Conservation (phyloP, 2,113 vertebrate genomes). For the Anhinga rufa region DNA sequence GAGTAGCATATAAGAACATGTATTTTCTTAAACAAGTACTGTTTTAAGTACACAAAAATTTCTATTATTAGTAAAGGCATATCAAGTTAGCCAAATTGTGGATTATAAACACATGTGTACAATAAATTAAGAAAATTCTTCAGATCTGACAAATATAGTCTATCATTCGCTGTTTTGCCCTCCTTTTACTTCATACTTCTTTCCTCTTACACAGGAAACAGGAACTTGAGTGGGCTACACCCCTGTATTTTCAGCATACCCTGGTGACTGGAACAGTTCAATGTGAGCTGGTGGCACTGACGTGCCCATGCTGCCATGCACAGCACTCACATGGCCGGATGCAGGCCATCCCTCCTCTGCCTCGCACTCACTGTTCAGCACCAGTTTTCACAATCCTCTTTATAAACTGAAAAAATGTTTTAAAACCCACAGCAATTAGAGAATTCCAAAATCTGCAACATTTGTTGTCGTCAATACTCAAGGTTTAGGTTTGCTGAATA, state of each 20-base stretch:
- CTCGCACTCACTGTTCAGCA: background rate
- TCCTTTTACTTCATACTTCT: background rate
- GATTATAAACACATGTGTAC: background rate
- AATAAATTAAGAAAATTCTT: background rate
- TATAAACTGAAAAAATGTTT: background rate
- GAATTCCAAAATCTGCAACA: background rate
- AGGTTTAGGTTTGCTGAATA: background rate
- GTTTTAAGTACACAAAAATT: background rate
- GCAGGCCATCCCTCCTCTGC: rapidly evolving
- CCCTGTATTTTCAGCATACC: background rate
- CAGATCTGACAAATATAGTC: background rate
- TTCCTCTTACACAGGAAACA: background rate
- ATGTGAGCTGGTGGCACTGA: background rate
- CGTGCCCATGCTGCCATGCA: background rate
- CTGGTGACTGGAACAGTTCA: background rate
- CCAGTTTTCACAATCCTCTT: background rate
- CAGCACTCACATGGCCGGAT: rapidly evolving
- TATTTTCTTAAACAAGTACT: background rate
- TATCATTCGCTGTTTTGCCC: background rate
- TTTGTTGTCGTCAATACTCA: background rate
- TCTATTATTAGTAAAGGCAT: background rate
- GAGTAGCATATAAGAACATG: background rate
- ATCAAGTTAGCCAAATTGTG: background rate
- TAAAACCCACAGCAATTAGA: background rate
- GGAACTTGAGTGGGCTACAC: background rate